Conservation (phyloP, 1,140 invertebrate genomes). For the Telenomus remus region DNA sequence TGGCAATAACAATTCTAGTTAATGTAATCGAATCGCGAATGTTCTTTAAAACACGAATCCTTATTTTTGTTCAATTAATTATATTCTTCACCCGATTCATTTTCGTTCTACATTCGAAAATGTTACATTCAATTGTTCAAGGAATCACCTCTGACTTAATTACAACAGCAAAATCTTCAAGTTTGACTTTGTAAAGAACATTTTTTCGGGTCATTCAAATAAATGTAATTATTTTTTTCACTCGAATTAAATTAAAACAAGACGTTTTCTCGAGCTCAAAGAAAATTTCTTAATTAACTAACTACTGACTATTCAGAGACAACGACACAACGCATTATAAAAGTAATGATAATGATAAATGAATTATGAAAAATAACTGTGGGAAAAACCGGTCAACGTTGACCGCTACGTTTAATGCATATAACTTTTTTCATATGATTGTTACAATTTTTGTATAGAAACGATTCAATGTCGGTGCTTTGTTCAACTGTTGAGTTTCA, state of each 20-base stretch:
- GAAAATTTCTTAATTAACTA: constrained; percentile 47
- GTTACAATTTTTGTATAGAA: constrained; percentile 16
- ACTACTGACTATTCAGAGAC: constrained; percentile 73
- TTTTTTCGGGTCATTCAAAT: too few species aligned
- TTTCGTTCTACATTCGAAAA: too few species aligned
- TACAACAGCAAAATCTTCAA: too few species aligned
- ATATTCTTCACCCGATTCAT: too few species aligned
- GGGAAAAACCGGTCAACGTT: constrained; percentile 39
- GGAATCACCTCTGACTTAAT: too few species aligned
- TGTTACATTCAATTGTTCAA: too few species aligned
- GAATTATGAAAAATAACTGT: constrained; percentile 61
- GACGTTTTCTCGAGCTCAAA: constrained; percentile 53
- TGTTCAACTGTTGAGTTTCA: too few species aligned
- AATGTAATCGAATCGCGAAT: constrained; percentile 11
- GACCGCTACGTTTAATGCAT: constrained; percentile 41
- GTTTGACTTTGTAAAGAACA: too few species aligned
- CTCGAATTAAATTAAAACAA: neutral
- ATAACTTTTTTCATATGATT: constrained; percentile 55
- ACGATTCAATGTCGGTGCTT: constrained; percentile 11
- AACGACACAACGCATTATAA: constrained; percentile 75
- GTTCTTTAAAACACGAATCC: constrained; percentile 7
- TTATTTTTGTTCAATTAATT: neutral
- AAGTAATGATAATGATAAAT: constrained; percentile 69
- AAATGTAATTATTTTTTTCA: neutral
- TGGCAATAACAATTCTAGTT: constrained; percentile 38